Evolutionary conservation across 1,140 invertebrate genomes (phyloP).

Genomic region (Limonius californicus): DNA sequence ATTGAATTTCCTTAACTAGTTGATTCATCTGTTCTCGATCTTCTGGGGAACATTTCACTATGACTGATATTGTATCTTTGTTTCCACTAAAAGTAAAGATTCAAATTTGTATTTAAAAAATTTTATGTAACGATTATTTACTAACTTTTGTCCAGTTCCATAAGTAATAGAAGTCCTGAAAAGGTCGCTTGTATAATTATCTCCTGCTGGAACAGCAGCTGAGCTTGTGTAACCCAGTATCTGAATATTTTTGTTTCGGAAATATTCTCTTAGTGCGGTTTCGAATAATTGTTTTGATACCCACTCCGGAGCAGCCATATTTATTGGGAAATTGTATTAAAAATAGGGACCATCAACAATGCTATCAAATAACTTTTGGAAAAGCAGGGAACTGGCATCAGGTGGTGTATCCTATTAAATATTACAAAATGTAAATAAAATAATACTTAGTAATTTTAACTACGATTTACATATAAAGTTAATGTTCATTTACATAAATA

Average conservation of each 20-base stretch:
- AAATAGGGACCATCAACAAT: no score
- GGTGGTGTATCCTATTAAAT: no score
- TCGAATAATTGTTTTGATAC: conserved; percentile 34
- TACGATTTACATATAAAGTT: no score
- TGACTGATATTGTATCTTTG: conserved; percentile 30
- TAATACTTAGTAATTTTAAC: no score
- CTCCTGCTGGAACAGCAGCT: conserved; percentile 36
- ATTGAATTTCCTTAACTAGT: conserved; percentile 32
- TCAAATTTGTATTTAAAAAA: no score
- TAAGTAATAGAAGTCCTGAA: conserved; percentile 35
- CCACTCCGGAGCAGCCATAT: conserved; percentile 32
- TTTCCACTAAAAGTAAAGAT: conserved; percentile 28
- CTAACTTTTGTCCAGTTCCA: conserved; percentile 25
- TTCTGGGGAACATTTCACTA: conserved; percentile 37
- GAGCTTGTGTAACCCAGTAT: conserved; percentile 29
- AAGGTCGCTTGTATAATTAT: conserved; percentile 40
- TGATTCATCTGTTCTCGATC: conserved; percentile 34
- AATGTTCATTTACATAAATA: no score
- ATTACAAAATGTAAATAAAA: no score
- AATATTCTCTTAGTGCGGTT: conserved; percentile 28
- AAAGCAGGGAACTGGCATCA: no score
- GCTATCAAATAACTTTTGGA: no score
- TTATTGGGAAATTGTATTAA: background rate
- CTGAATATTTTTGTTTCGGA: conserved; percentile 25
- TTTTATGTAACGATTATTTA: conserved; percentile 1